Base-by-base conservation (phyloP, 2,797 vertebrate species). In the Amblyopsis hoosieri region DNA sequence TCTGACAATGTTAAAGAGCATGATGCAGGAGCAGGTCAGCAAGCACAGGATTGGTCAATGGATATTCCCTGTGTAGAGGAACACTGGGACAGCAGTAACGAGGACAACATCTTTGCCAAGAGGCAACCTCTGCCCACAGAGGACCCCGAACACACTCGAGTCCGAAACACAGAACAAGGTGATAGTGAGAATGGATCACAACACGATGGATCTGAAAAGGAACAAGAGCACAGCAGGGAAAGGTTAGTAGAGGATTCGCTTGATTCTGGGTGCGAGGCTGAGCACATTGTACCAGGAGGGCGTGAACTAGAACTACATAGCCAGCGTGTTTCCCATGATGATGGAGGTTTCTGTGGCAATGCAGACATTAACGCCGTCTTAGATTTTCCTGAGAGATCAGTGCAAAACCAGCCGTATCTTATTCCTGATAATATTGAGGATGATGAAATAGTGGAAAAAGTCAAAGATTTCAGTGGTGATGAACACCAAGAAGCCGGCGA, bases 401-500 rank as follows among this genome's bases (percentile, higher is more conserved):
- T 29, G 53, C 74, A 82, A 60, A 78, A 75, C 50, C 58, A 75
- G 45, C 68, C 80, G 67, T 76, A 79, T 62, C 64, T 74, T 1
- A 52, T 71, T 3, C 57, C 69, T 17, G 81, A 65, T 37, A 69
- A 84, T 1, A n/a, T 14, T 1, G 68, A 69, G 2, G 66, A 65
- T 23, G 12, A 29, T 23, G 12, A 33, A 37, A 51, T 37, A 31
- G 42, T 2, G 1, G 76, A 78, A 54, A 90, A 89, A 64, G 70
- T 91, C 1, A 85, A 85, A 55, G 86, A 90, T 57, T 93, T 94
- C 78, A 91, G 86, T 2, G 92, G 87, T 49, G 90, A 91, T 11
- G 91, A 93, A 62, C 87, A 89, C 68, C 87, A 92, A 55, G 85
- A 88, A 33, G 87, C 85, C 1, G 90, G 90, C 23, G 92, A 92